Evolutionary conservation across 1,140 invertebrate species (phyloP).

Genomic region (Andrena cerasifolii): DNA sequence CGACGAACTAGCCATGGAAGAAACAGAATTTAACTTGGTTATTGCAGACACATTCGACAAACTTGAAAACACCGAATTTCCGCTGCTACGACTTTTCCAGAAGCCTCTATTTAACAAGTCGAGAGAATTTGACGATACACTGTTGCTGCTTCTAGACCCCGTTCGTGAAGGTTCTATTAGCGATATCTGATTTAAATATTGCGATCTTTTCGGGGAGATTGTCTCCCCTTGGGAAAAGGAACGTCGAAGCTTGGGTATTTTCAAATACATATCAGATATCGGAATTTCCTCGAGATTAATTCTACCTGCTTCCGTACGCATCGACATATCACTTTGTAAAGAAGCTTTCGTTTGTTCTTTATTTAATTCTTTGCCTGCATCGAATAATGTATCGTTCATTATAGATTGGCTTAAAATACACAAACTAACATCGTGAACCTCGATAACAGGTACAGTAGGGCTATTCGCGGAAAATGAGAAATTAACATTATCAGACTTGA

Average conservation of each 20-base stretch:
- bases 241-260: slow-evolving; percentile 48
- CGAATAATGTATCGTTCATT: slow-evolving; percentile 74
- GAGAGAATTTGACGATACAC: slow-evolving; percentile 27
- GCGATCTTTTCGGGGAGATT: slow-evolving; percentile 37
- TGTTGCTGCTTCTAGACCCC: slow-evolving; percentile 7
- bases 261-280: slow-evolving; percentile 1
- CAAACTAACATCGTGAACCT: slow-evolving; percentile 45
- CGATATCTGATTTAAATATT: not conserved
- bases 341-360: slow-evolving; percentile 40
- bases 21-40: slow-evolving; percentile 54
- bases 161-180: slow-evolving; percentile 17
- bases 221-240: slow-evolving; percentile 66
- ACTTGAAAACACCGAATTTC: slow-evolving; percentile 52
- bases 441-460: slow-evolving; percentile 15
- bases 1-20: slow-evolving; percentile 52
- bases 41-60: slow-evolving; percentile 67
- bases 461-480: not conserved
- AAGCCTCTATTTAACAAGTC: slow-evolving; percentile 61
- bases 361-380: slow-evolving; percentile 32
- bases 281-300: not conserved
- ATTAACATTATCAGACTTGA: not conserved
- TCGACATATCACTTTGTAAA: slow-evolving; percentile 23
- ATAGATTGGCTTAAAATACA: slow-evolving; percentile 72
- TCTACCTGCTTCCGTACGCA: slow-evolving; percentile 29
- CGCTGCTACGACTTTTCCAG: slow-evolving; percentile 30